Percentiles rank a stretch among this genome's conserved stretches.
Conservation (phyloP, 2,113 vertebrate species). For the Mormyrus iriodes region DNA sequence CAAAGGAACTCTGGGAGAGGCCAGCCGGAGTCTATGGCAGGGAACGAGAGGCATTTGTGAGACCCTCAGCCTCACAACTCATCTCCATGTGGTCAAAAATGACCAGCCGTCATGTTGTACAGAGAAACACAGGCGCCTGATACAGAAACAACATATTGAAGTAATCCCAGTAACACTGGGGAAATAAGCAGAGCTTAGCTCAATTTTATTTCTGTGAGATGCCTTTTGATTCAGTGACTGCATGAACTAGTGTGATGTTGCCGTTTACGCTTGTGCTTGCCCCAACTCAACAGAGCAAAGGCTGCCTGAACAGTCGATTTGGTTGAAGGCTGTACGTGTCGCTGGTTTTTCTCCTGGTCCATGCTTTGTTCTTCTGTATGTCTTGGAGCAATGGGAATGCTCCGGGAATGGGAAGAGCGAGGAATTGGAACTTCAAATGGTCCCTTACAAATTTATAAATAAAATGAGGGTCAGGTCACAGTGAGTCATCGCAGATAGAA, state of each 20-base stretch:
- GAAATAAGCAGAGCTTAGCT: not conserved
- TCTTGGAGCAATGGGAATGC: too few species aligned
- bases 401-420: too few species aligned
- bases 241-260: not conserved
- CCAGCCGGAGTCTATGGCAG: constrained; percentile 80
- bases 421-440: too few species aligned
- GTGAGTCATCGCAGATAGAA: too few species aligned
- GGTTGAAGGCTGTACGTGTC: not conserved
- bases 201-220: not conserved
- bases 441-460: too few species aligned
- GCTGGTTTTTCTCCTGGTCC: not conserved
- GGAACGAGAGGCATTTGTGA: not conserved
- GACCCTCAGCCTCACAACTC: not conserved
- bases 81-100: not conserved
- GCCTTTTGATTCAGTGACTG: not conserved
- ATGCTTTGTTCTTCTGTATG: not conserved
- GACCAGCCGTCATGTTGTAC: not conserved
- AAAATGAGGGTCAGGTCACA: too few species aligned
- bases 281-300: not conserved
- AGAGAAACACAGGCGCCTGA: not conserved
- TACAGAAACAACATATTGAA: not conserved
- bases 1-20: constrained; percentile 82
- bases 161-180: not conserved
- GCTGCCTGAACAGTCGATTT: not conserved
- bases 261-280: not conserved